These are phyloP conservation scores for Meteorus cinctellus DNA, from an alignment of 2,888 invertebrate genomes.

Conservation along the genomic window DNA sequence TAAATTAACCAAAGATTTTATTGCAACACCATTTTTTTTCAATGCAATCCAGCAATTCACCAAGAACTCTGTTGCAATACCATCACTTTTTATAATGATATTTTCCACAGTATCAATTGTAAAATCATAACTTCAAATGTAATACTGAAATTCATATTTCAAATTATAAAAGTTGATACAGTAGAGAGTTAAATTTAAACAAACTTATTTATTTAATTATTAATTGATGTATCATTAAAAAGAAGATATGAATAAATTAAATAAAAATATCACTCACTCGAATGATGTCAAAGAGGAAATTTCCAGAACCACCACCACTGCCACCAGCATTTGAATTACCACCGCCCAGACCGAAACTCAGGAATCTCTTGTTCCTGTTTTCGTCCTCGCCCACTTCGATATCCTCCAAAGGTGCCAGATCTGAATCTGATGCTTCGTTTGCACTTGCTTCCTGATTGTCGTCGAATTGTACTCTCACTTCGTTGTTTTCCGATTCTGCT, in stretches of 20 bases:
- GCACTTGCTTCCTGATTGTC: constrained; percentile 76
- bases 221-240: background rate
- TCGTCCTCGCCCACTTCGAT: constrained; percentile 85
- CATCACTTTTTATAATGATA: no score
- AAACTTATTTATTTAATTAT: background rate
- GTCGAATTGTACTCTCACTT: constrained; percentile 79
- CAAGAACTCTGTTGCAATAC: no score
- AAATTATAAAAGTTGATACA: background rate
- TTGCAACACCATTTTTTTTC: no score
- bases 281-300: constrained; percentile 91
- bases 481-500: constrained; percentile 79
- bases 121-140: no score
- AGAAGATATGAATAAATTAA: background rate
- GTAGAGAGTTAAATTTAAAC: constrained; percentile 5
- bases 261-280: constrained; percentile 79
- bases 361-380: constrained; percentile 87
- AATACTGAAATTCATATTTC: background rate
- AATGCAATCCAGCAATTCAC: no score
- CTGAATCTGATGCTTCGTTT: constrained; percentile 79
- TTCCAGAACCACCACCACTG: constrained; percentile 84
- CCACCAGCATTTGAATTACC: constrained; percentile 71
- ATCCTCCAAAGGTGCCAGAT: constrained; percentile 82
- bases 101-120: no score
- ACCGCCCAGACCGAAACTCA: constrained; percentile 78
- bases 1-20: no score